Evolutionary conservation across 2,797 vertebrate genomes (phyloP), one percentile per base, ranked within the genome.

Genomic region (Propithecus deckenii): DNA sequence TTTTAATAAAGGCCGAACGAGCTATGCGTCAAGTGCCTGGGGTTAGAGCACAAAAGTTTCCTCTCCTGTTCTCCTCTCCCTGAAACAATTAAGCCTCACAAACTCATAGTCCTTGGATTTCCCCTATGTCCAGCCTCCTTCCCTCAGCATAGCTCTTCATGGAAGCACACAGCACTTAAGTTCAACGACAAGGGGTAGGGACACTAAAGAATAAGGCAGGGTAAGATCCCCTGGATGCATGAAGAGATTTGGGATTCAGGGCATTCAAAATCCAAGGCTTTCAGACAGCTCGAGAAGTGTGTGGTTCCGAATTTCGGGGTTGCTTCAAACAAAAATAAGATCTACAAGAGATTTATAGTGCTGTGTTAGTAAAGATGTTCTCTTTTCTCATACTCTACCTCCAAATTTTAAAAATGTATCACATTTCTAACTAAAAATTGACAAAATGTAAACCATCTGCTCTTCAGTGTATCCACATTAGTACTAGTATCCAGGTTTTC

Each of bases 191-290:
- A 90, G 1, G 8, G 20, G 7, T 23, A 41, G 0, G 74, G 23
- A 59, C 20, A n/a, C 75, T 91, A 79, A 25, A 75, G 20, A 89
- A 69, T 43, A 52, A 65, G 5, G 7, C 59, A 69, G 32, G 14
- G 15, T 14, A 84, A 32, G 18, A 67, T 15, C 20, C 5, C 38
- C 32, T 23, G 28, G n/a, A 55, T 48, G 71, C 89, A 1, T 38
- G 10, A 87, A 95, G 50, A 92, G 41, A 69, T 76, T 69, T 50
- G n/a, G 8, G 28, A 12, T n/a, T 89, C 72, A 94, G 30, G 67
- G 69, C 90, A 91, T 63, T 20, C 18, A 71, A 85, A 92, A 69
- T 1, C 9, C 13, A 63, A 35, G 14, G 15, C 11, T 50, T 28
- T 85, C 41, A 67, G 13, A 86, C 5, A 91, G 23, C n/a, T 67